Percentiles rank a stretch among this genome's conserved stretches.
Evolutionary conservation across 23 tunicate genomes (phyloP).

Genomic region (Ascidia mentula): DNA sequence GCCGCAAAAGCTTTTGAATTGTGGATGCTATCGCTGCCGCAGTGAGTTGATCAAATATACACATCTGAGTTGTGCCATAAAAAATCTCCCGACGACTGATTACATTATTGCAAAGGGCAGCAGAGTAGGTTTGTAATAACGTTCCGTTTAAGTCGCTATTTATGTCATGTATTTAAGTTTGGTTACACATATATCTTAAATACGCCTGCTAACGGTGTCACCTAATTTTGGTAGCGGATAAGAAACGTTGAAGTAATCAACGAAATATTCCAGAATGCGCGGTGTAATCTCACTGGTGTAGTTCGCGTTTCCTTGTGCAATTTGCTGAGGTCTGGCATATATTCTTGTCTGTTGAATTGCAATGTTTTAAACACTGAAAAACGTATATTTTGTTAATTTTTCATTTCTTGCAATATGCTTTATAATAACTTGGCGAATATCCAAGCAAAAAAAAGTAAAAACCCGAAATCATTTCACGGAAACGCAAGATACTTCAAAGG

Average conservation of each 20-base stretch:
- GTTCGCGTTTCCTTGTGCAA: constrained; percentile 36
- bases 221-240: constrained; percentile 79
- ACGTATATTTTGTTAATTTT: too few species aligned
- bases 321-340: constrained; percentile 48
- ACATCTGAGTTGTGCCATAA: background rate
- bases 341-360: constrained; percentile 79
- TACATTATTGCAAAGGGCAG: too few species aligned
- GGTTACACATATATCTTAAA: background rate
- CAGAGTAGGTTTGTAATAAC: background rate
- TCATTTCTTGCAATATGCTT: too few species aligned
- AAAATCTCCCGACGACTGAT: background rate
- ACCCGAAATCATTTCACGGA: too few species aligned
- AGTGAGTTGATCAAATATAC: too few species aligned
- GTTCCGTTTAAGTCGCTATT: too few species aligned
- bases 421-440: too few species aligned
- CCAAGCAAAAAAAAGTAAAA: too few species aligned
- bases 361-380: too few species aligned
- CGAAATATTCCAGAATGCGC: constrained; percentile 39
- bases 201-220: background rate
- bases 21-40: too few species aligned
- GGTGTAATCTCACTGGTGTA: constrained; percentile 49
- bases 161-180: background rate
- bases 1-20: too few species aligned
- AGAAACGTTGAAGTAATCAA: constrained; percentile 36
- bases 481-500: too few species aligned